A percentile compares a stretch with the other conserved stretches of the same genome.
These are phyloP conservation scores for Apus apus DNA, from an alignment of 2,113 vertebrate species.

Conservation along the genomic window DNA sequence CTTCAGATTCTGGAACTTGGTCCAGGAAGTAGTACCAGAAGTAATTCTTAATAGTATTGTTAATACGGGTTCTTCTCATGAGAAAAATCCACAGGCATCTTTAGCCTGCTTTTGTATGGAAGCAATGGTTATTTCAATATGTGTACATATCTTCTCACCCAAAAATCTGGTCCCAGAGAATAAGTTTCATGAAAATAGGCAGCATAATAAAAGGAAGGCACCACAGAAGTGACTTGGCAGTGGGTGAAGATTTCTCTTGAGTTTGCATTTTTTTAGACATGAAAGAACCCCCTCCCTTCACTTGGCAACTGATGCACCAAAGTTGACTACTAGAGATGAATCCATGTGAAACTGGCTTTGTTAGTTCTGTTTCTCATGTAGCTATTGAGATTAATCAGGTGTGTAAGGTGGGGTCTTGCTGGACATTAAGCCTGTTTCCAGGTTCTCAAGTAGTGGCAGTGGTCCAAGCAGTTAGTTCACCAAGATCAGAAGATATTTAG, in stretches of 20 bases:
- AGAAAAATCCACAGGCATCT: neutral
- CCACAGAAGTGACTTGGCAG: neutral
- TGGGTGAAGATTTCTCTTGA: neutral
- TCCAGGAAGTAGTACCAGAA: slow-evolving; percentile 23
- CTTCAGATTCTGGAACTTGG: neutral
- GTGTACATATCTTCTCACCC: neutral
- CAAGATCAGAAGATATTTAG: neutral
- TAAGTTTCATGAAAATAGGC: neutral
- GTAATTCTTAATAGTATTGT: neutral
- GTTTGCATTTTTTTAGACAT: slow-evolving; percentile 44
- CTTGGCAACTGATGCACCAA: slow-evolving; percentile 13
- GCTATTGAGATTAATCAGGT: neutral
- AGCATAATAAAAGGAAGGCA: slow-evolving; percentile 8
- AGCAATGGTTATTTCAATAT: slow-evolving; percentile 10
- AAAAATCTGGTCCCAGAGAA: slow-evolving; percentile 1
- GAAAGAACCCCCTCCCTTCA: neutral
- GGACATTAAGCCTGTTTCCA: neutral
- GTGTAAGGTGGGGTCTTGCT: neutral
- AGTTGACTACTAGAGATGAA: neutral
- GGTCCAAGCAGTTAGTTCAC: neutral
- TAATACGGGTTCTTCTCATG: neutral
- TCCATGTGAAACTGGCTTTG: neutral
- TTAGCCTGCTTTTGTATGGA: slow-evolving; percentile 1
- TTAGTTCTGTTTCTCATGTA: neutral
- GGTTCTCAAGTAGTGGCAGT: neutral